These are phyloP conservation scores for Watsonalla binaria DNA, from an alignment of 2,888 invertebrate genomes.

Conservation along the genomic window DNA sequence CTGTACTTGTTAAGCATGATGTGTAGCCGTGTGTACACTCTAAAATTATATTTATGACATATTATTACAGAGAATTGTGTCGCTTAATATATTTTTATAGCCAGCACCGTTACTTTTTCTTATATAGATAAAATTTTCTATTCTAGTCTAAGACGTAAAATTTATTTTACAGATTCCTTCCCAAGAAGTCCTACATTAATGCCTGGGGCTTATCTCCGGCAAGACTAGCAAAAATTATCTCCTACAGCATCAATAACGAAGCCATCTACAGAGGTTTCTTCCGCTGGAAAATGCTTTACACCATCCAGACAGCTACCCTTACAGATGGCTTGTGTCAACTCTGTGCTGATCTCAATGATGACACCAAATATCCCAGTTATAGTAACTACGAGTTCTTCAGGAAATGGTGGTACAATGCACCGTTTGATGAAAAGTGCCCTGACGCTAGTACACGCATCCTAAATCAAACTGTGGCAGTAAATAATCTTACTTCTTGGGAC, in stretches of 20 bases:
- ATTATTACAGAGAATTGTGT: no score
- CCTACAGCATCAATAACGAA: constrained; percentile 36
- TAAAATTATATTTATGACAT: no score
- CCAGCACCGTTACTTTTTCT: no score
- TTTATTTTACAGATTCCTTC: constrained; percentile 50
- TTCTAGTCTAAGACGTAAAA: not conserved
- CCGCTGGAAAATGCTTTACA: constrained; percentile 48
- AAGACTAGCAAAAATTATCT: constrained; percentile 35
- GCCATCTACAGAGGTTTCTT: constrained; percentile 39
- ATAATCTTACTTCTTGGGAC: no score
- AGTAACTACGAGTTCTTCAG: constrained; percentile 40
- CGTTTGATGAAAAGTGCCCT: constrained; percentile 27
- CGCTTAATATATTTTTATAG: no score
- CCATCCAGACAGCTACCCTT: constrained; percentile 28
- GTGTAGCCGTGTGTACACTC: no score
- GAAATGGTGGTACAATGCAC: constrained; percentile 53
- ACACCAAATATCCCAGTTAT: constrained; percentile 12
- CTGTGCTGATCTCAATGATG: constrained; percentile 44
- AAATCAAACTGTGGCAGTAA: no score
- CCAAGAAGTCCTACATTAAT: constrained; percentile 53
- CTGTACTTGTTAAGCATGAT: no score
- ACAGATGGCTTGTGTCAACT: constrained; percentile 47
- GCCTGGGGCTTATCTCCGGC: constrained; percentile 25
- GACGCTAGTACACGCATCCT: no score
- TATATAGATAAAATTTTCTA: no score